A percentile compares a stretch with the other conserved stretches of the same genome.
phyloP scores from a whole-genome alignment of 2,113 vertebrate species.

The Apus apus region DNA sequence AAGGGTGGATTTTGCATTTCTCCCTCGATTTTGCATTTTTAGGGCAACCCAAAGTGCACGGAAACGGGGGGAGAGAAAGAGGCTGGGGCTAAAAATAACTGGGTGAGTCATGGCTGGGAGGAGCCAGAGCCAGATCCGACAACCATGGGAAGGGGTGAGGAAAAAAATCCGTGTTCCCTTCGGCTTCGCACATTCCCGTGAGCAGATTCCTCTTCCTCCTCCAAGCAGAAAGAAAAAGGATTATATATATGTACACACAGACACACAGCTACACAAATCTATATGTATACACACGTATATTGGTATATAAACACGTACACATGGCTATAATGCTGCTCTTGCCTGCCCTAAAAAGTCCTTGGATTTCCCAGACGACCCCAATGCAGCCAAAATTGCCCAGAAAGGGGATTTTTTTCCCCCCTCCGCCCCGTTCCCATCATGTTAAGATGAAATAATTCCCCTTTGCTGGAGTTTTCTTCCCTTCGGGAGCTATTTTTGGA shows the following conservation, averaged over 20 bases:
- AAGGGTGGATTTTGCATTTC: fast-evolving
- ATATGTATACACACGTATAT: no score
- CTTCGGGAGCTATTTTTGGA: neutral
- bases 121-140: fast-evolving
- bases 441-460: neutral
- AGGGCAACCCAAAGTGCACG: fast-evolving
- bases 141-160: neutral
- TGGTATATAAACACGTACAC: fast-evolving
- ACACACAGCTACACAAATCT: no score
- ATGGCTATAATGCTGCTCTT: fast-evolving
- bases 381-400: neutral
- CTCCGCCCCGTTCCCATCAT: neutral
- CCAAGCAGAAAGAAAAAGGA: neutral
- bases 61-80: neutral
- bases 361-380: neutral
- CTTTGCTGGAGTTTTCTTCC: neutral
- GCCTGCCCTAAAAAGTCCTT: fast-evolving
- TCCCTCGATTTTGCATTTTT: neutral
- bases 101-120: neutral
- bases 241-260: no score
- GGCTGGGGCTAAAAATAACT: slow-evolving; percentile 35
- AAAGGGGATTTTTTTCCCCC: neutral
- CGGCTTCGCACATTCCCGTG: fast-evolving
- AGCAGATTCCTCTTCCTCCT: neutral
- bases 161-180: neutral